Percentiles rank a stretch among this genome's conserved stretches.
Evolutionary conservation across 1,140 invertebrate genomes (phyloP).

Genomic region (silkworm (Bombyx mori)): DNA sequence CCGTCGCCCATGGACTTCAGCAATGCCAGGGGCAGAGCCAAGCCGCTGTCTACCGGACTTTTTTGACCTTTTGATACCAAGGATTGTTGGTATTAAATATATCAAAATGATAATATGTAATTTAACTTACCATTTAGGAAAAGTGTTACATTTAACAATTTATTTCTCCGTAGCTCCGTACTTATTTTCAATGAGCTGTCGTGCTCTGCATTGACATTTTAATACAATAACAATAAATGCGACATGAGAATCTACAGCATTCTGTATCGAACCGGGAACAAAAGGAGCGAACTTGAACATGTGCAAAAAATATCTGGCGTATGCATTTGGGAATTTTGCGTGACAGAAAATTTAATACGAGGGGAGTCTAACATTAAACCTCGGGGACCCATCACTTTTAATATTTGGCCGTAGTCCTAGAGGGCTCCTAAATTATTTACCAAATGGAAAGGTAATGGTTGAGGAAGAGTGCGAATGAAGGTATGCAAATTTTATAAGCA

Average conservation of each 20-base stretch:
- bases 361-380: conserved; percentile 70
- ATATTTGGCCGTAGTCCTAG: conserved; percentile 65
- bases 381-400: conserved; percentile 69
- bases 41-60: too few species aligned
- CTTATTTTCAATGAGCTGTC: too few species aligned
- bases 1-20: too few species aligned
- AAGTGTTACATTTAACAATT: too few species aligned
- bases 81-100: too few species aligned
- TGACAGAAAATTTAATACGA: conserved; percentile 70
- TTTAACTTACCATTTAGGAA: too few species aligned
- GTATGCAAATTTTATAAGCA: conserved; percentile 70
- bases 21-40: too few species aligned
- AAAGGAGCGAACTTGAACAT: conserved; percentile 66
- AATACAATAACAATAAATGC: too few species aligned
- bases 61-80: too few species aligned
- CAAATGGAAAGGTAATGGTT: conserved; percentile 69
- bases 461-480: conserved; percentile 64
- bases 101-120: too few species aligned
- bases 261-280: conserved; percentile 63
- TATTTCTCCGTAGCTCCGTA: too few species aligned
- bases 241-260: conserved; percentile 28
- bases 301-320: conserved; percentile 69
- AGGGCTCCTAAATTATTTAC: conserved; percentile 69
- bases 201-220: too few species aligned
- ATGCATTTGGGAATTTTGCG: conserved; percentile 70